Evolutionary conservation across 2,113 vertebrate genomes (phyloP).

Genomic region (Oenanthe melanoleuca): DNA sequence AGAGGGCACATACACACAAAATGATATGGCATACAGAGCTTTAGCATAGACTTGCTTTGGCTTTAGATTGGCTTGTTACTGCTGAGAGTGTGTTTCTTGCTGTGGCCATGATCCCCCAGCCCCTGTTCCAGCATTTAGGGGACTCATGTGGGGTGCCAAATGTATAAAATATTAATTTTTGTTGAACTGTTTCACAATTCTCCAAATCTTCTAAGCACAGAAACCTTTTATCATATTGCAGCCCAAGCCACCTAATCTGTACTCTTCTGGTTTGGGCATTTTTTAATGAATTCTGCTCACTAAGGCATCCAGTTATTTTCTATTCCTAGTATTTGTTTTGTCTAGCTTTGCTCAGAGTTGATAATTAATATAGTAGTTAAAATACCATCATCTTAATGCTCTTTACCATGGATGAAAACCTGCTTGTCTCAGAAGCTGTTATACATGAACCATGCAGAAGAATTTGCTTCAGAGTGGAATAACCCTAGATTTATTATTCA

Average conservation of each 20-base stretch:
- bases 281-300: background rate
- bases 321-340: background rate
- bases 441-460: background rate
- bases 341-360: background rate
- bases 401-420: background rate
- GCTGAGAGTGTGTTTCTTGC: accelerated
- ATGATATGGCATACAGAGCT: background rate
- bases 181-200: background rate
- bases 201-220: background rate
- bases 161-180: background rate
- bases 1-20: background rate
- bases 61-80: background rate
- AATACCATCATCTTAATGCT: background rate
- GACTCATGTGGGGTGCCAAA: background rate
- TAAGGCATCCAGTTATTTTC: background rate
- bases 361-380: slow-evolving; percentile 8
- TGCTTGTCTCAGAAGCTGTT: background rate
- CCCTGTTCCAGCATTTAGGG: background rate
- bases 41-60: background rate
- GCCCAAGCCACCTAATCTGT: background rate
- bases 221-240: background rate
- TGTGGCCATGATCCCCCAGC: background rate
- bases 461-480: background rate
- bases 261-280: background rate
- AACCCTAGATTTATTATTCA: background rate